These are phyloP conservation scores for Suncus etruscus DNA, from an alignment of 2,113 vertebrate genomes.

Conservation along the genomic window DNA sequence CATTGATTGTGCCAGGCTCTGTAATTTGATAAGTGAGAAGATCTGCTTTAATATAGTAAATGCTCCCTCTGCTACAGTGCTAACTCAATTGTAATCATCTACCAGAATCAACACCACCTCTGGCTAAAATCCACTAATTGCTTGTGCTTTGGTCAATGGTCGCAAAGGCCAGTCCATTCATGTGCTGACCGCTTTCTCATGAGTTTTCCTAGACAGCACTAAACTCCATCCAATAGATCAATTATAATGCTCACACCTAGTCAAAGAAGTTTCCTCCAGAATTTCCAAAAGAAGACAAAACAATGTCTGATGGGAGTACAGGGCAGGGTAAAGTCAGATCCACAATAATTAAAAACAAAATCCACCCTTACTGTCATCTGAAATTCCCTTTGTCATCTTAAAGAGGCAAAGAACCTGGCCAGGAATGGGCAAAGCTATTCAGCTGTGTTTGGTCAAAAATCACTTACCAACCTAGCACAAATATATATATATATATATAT, in stretches of 20 bases:
- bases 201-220: background rate
- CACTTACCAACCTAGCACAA: background rate
- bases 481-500: no score
- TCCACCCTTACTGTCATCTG: background rate
- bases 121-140: background rate
- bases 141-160: background rate
- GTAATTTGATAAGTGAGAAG: constrained; percentile 6
- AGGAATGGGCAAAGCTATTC: background rate
- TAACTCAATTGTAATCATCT: background rate
- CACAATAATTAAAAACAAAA: background rate
- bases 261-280: background rate
- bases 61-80: background rate
- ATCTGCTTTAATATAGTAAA: constrained; percentile 9
- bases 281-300: background rate
- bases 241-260: background rate
- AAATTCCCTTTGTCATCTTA: background rate
- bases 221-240: background rate
- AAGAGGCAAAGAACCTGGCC: background rate
- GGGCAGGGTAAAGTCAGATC: background rate
- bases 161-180: background rate
- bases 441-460: constrained; percentile 29
- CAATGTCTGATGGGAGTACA: background rate
- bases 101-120: background rate
- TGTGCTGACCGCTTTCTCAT: background rate
- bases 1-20: constrained; percentile 4